Evolutionary conservation across 2,888 invertebrate species (phyloP), one percentile per base, ranked within the genome.

Genomic region (Epistrophella euchroma): DNA sequence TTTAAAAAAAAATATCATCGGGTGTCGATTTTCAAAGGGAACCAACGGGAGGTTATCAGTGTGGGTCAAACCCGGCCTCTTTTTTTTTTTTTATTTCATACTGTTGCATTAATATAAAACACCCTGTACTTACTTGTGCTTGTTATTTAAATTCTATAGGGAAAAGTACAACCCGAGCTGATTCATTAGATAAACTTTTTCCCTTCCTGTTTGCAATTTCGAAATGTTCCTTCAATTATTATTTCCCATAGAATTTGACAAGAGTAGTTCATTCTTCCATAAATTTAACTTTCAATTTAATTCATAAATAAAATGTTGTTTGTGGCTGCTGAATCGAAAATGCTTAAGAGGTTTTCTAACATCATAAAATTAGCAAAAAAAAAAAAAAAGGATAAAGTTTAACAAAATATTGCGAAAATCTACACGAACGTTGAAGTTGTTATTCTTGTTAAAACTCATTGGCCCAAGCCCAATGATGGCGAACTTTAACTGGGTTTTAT

Each of bases 211-310:
- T 22, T 15, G 2, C 19, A 15, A 37, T 58, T 58, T 58, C 13
- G 11, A 35, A 58, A 19, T 0, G 6, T 37, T 40, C 17, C 19
- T 19, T 60, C 22, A 32, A 35, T 22, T 40, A 37, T 22, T 40
- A 19, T 9, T 37, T 37, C 2, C 22, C 22, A 40, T 60, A 22
- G 37, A 60, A 60, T 60, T 40, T 60, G 40, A 60, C 60, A 60
- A 60, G 60, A 60, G 60, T 60, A 37, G 60, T 40, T 52, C 37
- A 37, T 22, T 52, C 22, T 37, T 35, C 68, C 50, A 68, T 52
- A 52, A 52, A 52, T 52, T 68, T 25, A 68, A 52, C 68, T 68
- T 68, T 68, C 52, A 25, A 52, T 68, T 37, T 37, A 68, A 68
- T 52, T 68, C 37, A 52, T 40, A 68, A 68, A 68, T 52, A 52